Evolutionary conservation across 2,888 invertebrate species (phyloP).

Genomic region (Ormyrus labotus): DNA sequence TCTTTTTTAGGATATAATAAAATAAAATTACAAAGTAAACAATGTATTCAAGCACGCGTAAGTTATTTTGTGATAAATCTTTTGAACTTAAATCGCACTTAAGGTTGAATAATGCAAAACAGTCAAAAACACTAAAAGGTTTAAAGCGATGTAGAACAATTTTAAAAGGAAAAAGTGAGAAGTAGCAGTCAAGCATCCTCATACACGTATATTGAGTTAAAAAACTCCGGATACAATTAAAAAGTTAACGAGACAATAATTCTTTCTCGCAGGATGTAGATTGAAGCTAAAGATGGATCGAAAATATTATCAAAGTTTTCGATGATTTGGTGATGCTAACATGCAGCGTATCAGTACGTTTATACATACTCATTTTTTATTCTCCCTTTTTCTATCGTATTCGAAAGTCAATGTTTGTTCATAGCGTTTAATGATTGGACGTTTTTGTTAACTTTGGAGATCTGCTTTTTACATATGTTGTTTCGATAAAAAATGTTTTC

Average conservation of each 20-base stretch:
- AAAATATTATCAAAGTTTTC: neutral
- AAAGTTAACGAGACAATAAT: slow-evolving; percentile 54
- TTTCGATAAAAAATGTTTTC: slow-evolving; percentile 7
- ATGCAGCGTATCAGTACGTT: slow-evolving; percentile 8
- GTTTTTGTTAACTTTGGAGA: slow-evolving; percentile 32
- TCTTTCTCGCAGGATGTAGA: slow-evolving; percentile 30
- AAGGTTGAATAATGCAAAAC: slow-evolving; percentile 21
- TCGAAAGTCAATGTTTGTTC: slow-evolving; percentile 24
- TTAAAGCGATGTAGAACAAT: slow-evolving; percentile 7
- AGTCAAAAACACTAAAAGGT: slow-evolving; percentile 33
- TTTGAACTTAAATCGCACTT: slow-evolving; percentile 35
- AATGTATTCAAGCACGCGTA: slow-evolving; percentile 26
- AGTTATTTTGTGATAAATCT: slow-evolving; percentile 56
- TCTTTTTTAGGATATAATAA: slow-evolving; percentile 52
- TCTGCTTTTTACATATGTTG: slow-evolving; percentile 25
- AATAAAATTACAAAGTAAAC: slow-evolving; percentile 30
- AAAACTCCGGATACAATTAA: slow-evolving; percentile 29
- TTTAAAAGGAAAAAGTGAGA: slow-evolving; percentile 21
- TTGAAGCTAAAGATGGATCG: slow-evolving; percentile 12
- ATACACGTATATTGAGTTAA: slow-evolving; percentile 25
- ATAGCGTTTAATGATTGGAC: slow-evolving; percentile 15
- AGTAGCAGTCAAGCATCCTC: slow-evolving; percentile 17
- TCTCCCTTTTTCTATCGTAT: slow-evolving; percentile 27
- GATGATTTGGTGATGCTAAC: slow-evolving; percentile 17
- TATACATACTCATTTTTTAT: neutral